Evolutionary conservation across 2,888 invertebrate genomes (phyloP), one percentile per base, ranked within the genome.

Genomic region (Neoaliturus tenellus): DNA sequence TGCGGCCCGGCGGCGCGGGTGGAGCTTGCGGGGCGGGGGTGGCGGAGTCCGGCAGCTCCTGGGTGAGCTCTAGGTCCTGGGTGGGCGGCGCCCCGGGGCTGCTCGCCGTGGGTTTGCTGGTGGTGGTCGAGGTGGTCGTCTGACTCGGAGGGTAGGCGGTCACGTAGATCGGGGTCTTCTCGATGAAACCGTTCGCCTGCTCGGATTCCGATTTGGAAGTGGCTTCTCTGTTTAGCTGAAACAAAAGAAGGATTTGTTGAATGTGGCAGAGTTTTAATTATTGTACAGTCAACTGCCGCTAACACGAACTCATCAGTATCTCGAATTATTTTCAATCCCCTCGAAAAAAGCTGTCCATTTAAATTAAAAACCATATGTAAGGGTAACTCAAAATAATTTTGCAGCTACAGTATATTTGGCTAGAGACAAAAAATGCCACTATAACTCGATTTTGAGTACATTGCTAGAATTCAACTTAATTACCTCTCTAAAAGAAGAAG

Each of bases 111-210:
- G 83, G 75, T 55, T 71, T n/a, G 83, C 28, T 44, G 88, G 88
- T 86, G 88, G 88, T 86, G 48, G 86, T 85, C 62, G 85, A 85
- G 84, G 86, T 82, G 62, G 85, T 83, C 33, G 85, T 83, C 51
- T 78, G 82, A 23, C 81, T 82, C 58, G 85, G 92, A 91, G 90
- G 92, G 91, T 88, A 92, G 92, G 90, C 91, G 91, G 86, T 86
- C 87, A 96, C 96, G 93, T 96, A 96, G 87, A 96, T 96, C 83
- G 96, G 95, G 83, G 95, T 95, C 89, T 95, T 95, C 89, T 95
- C 95, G 89, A 96, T 95, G 89, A 96, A 94, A 85, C 96, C 96
- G 93, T 96, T 96, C 86, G 96, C 91, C 58, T 82, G 88, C 96
- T 96, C 88, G 82, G 88, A 82, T 87, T 91, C 89, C 88, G 89